Percentiles rank a stretch among this genome's conserved stretches.
Evolutionary conservation across 2,888 invertebrate genomes (phyloP).

Genomic region (Germaria angustata): DNA sequence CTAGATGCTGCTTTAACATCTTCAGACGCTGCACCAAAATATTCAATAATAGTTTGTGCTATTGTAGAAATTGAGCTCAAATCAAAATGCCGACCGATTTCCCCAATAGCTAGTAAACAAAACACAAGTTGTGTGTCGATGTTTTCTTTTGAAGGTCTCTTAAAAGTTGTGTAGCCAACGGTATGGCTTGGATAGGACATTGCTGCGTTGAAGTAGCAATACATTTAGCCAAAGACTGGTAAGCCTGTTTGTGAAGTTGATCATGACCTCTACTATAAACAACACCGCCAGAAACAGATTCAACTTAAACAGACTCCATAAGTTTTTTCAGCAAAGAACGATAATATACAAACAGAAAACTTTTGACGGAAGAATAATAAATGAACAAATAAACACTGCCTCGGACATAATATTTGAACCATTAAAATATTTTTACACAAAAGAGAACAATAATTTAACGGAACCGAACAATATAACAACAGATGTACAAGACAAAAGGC

Average conservation of each 20-base stretch:
- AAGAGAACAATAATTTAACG: too few relatives aligned
- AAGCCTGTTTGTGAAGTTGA: constrained; percentile 87
- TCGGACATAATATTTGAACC: too few relatives aligned
- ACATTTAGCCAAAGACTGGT: constrained; percentile 97
- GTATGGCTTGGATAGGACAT: constrained; percentile 86
- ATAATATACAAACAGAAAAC: too few relatives aligned
- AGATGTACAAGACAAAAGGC: too few relatives aligned
- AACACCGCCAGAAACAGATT: too few relatives aligned
- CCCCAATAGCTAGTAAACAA: constrained; percentile 95
- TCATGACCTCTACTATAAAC: too few relatives aligned
- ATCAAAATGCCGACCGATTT: constrained; percentile 96
- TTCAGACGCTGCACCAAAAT: constrained; percentile 95
- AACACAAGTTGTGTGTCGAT: constrained; percentile 91
- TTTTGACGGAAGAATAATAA: too few relatives aligned
- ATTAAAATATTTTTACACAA: too few relatives aligned
- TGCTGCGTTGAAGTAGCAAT: constrained; percentile 95
- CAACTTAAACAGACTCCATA: too few relatives aligned
- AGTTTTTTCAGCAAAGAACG: too few relatives aligned
- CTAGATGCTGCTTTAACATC: constrained; percentile 99
- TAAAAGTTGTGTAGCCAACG: constrained; percentile 85
- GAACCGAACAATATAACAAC: too few relatives aligned
- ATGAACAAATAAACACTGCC: too few relatives aligned
- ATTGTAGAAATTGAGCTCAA: constrained; percentile 87
- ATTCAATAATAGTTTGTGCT: constrained; percentile 89
- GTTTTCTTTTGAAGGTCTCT: constrained; percentile 86